Evolutionary conservation across 1,140 invertebrate genomes (phyloP), one percentile per base, ranked within the genome.

Genomic region (Eueides isabella): DNA sequence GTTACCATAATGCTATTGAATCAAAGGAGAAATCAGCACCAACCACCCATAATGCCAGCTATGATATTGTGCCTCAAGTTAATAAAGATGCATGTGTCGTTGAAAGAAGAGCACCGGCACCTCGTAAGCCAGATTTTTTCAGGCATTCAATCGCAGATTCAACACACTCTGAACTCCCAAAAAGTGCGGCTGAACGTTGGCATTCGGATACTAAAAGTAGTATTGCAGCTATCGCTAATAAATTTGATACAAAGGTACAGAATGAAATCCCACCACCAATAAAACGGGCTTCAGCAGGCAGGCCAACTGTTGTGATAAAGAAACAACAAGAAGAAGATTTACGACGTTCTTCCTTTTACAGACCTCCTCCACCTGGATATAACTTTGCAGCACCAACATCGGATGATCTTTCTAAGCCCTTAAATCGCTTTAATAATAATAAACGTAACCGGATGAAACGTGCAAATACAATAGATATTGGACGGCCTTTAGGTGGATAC

Each of bases 381-480:
- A 93, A 93, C 68, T 93, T 93, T 48, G 91, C 93, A 0, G 86
- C 87, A 7, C 85, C 90, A 0, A 76, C 91, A 74, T 84, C 76
- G 19, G 82, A 92, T 35, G 88, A 94, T 38, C 71, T 79, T n/a
- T 79, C 86, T 9, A 90, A 91, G 81, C 82, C 87, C 0, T 72
- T 84, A 2, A 95, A 94, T 74, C 94, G 96, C 76, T 96, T 96
- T 75, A 94, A 90, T 35, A 94, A 90, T 31, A 94, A 90, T 41
- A 97, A 97, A 80, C 97, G 97, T 81, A 93, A 95, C 4, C 95
- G 96, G 78, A 97, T 97, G 94, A 98, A 97, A 92, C 94, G 97
- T 28, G 97, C 97, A 0, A 98, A 98, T 73, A 98, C 97, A 2
- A 97, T 98, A 74, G 97, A 98, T 82, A 97, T 98, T 83, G 97